Conservation (phyloP, 2,113 vertebrate species). For the Pao palembangensis region DNA sequence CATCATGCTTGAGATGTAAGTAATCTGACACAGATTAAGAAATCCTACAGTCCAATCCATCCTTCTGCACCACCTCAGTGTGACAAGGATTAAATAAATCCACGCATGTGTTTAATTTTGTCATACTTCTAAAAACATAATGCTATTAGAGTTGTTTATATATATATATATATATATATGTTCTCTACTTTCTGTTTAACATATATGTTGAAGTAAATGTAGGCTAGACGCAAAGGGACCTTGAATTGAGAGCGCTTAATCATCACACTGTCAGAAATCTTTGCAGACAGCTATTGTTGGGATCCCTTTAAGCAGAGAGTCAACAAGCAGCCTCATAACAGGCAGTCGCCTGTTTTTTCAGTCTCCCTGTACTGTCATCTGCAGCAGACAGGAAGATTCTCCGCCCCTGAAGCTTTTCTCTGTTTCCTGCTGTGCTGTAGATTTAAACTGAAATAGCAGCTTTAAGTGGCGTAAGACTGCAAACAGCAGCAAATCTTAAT, state of each 20-base stretch:
- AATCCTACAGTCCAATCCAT: neutral
- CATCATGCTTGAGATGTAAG: constrained; percentile 98
- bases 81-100: neutral
- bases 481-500: constrained; percentile 3
- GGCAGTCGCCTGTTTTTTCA: constrained; percentile 20
- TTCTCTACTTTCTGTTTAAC: constrained; percentile 3
- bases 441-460: constrained; percentile 40
- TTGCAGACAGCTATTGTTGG: constrained; percentile 32
- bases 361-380: constrained; percentile 41
- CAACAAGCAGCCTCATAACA: constrained; percentile 9
- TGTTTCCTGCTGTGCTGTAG: constrained; percentile 37
- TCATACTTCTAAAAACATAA: neutral
- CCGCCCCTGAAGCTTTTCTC: constrained; percentile 26
- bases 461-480: constrained; percentile 2
- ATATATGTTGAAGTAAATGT: constrained; percentile 39
- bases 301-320: constrained; percentile 11
- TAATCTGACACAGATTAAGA: constrained; percentile 40
- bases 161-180: neutral
- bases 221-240: constrained; percentile 55
- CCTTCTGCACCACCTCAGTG: neutral
- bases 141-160: neutral
- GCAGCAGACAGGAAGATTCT: constrained; percentile 46
- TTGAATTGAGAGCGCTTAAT: constrained; percentile 31
- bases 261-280: constrained; percentile 31
- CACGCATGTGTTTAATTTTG: too few species aligned